Conservation (phyloP, 1,140 invertebrate genomes). For the Drosophila cardini region DNA sequence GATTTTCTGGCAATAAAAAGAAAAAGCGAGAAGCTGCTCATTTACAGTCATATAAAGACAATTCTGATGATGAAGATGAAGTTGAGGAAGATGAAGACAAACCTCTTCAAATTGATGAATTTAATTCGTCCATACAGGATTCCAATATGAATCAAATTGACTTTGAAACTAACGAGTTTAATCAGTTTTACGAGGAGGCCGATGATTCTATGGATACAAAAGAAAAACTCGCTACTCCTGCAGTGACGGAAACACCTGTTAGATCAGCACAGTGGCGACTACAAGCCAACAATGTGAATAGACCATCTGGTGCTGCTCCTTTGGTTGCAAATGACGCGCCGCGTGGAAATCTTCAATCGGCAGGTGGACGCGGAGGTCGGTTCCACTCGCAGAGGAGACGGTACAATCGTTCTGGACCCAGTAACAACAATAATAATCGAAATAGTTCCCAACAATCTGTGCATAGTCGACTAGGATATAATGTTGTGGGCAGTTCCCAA, state of each 20-base stretch:
- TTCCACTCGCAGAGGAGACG: neutral
- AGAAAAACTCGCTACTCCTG: neutral
- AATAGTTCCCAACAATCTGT: neutral
- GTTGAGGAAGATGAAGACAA: neutral
- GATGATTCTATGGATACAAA: neutral
- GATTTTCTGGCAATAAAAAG: neutral
- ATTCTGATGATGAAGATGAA: slow-evolving; percentile 11
- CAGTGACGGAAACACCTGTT: neutral
- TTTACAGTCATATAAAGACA: slow-evolving; percentile 44
- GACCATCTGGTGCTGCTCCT: slow-evolving; percentile 42
- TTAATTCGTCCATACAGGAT: slow-evolving; percentile 9
- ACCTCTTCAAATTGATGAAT: neutral
- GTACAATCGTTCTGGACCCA: neutral
- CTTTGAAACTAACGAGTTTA: slow-evolving; percentile 57
- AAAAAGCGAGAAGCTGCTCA: slow-evolving; percentile 44
- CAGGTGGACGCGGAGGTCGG: neutral
- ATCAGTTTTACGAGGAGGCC: slow-evolving; percentile 33
- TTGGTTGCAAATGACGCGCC: slow-evolving; percentile 12
- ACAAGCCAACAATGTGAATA: slow-evolving; percentile 44
- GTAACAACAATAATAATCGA: slow-evolving; percentile 10
- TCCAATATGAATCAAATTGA: slow-evolving; percentile 40
- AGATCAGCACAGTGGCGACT: slow-evolving; percentile 37
- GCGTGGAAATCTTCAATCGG: neutral
- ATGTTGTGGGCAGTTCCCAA: slow-evolving; percentile 1
- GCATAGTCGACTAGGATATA: slow-evolving; percentile 9